Base-by-base conservation (phyloP, 2,113 vertebrate genomes). In the Cochlearius cochlearius region DNA sequence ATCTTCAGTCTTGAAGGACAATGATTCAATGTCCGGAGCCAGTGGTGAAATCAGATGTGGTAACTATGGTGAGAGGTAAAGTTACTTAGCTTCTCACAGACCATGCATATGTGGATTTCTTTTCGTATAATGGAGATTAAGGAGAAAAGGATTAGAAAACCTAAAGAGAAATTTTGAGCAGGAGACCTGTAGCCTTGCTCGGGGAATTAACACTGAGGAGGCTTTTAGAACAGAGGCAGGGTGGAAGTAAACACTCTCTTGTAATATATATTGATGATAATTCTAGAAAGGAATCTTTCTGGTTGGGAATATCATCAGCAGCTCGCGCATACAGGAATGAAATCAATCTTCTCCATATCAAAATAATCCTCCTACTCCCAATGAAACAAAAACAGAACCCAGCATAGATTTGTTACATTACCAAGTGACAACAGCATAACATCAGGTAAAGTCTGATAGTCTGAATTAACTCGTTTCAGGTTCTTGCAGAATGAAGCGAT, bases 31-130 rank as follows among this genome's bases (percentile, higher is more conserved):
- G 97, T 96, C 96, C 96, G 0, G 91, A 93, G 92, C 89, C 89
- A 52, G 81, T 96, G 94, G 91, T 93, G 91, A 95, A 92, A 96
- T 96, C 96, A 96, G 96, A 95, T 94, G 95, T 97, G 96, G 95
- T 96, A 97, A 96, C 97, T 96, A 95, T 97, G 96, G 94, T 96
- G 97, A 96, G 89, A 96, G 96, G 94, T 89, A 96, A 97, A 97
- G 96, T 97, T 96, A 97, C 96, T 96, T 96, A 92, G 91, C 87
- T 90, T 90, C 78, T 90, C 77, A 25, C 68, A 94, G 69, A 92
- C 68, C 90, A 14, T 91, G 91, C 94, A 86, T 95, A 79, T 76
- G 82, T 97, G 96, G 72, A 60, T 97, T 95, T 96, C 81, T 90
- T 95, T 81, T 90, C 0, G 0, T 86, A 79, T 91, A 91, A 95